Conservation (phyloP, 2,797 vertebrate genomes). For the Corythornis leucogaster region DNA sequence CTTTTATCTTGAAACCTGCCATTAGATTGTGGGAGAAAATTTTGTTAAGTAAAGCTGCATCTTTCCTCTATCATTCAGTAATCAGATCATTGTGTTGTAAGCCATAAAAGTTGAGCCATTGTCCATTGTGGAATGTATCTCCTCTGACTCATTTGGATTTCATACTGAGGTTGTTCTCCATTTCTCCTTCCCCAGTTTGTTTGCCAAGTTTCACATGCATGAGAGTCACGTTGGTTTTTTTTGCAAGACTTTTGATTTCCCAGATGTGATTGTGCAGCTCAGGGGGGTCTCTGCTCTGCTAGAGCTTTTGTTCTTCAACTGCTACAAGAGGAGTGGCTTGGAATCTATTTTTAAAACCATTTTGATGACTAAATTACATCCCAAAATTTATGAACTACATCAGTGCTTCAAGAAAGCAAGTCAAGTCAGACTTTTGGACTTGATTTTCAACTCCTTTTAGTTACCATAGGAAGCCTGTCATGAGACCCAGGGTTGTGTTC, state of each 20-base stretch:
- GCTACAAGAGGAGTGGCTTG: neutral
- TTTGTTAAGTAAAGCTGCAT: conserved; percentile 72
- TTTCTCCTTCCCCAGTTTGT: conserved; percentile 62
- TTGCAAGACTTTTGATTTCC: conserved; percentile 58
- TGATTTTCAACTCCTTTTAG: neutral
- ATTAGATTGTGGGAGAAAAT: conserved; percentile 12
- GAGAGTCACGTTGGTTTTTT: conserved; percentile 51
- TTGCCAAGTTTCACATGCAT: conserved; percentile 67
- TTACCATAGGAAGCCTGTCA: neutral
- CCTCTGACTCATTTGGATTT: conserved; percentile 37
- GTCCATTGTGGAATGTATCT: conserved; percentile 64
- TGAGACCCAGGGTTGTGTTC: neutral
- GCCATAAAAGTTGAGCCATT: conserved; percentile 65
- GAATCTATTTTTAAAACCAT: neutral
- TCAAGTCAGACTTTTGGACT: neutral
- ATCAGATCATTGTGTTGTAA: conserved; percentile 66
- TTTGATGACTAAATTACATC: neutral
- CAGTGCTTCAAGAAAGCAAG: neutral
- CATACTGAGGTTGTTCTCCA: conserved; percentile 62
- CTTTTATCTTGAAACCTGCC: conserved; percentile 41
- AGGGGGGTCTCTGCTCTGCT: conserved; percentile 44
- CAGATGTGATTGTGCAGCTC: conserved; percentile 33
- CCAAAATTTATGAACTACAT: neutral
- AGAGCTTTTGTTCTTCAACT: neutral
- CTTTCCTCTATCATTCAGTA: conserved; percentile 74